phyloP scores from a whole-genome alignment of 2,797 vertebrate genomes.

The Siniperca obscura region DNA sequence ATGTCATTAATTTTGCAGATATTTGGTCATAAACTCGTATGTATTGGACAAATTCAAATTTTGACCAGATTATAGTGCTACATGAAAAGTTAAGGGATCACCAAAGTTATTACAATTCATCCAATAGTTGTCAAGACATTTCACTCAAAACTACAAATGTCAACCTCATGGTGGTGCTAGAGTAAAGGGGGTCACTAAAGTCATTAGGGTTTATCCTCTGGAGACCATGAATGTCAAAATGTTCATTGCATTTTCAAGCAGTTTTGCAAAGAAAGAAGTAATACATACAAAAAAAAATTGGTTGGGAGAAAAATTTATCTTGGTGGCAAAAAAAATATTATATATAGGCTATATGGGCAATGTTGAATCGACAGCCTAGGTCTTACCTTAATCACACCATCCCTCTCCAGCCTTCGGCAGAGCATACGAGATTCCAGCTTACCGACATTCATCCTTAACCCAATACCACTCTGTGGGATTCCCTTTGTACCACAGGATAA shows the following conservation, averaged over 20 bases:
- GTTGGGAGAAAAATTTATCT: neutral
- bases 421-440: conserved; percentile 95
- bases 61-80: neutral
- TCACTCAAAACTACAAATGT: no score
- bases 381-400: conserved; percentile 91
- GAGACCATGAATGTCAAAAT: neutral
- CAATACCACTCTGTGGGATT: conserved; percentile 88
- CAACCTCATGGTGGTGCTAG: no score
- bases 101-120: no score
- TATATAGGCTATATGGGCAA: no score
- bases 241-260: neutral
- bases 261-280: neutral
- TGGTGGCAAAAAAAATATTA: neutral
- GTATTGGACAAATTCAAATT: neutral
- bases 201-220: neutral
- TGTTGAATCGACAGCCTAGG: neutral
- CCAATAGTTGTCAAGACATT: no score
- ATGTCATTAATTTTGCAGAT: neutral
- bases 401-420: conserved; percentile 90
- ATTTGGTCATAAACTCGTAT: neutral
- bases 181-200: no score
- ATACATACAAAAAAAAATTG: neutral
- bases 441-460: conserved; percentile 90
- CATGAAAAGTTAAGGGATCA: neutral
- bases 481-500: conserved; percentile 91